phyloP scores from a whole-genome alignment of 2,888 invertebrate genomes.

The Harpalus rufipes region DNA sequence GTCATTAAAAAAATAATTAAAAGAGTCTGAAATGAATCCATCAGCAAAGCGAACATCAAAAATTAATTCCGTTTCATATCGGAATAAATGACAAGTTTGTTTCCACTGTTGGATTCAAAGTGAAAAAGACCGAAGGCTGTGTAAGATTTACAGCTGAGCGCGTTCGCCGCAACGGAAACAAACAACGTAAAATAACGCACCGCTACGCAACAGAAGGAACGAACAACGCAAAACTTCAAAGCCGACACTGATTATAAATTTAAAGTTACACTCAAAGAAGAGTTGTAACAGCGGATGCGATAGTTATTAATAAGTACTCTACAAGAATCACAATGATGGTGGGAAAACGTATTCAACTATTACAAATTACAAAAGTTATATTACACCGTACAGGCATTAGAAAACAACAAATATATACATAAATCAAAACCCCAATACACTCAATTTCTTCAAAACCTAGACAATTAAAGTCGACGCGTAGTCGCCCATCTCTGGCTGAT shows the following conservation, averaged over 20 bases:
- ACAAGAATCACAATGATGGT: neutral
- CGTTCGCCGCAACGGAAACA: slow-evolving; percentile 31
- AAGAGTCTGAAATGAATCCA: neutral
- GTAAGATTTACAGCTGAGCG: slow-evolving; percentile 41
- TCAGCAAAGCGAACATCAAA: neutral
- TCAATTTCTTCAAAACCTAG: too few relatives aligned
- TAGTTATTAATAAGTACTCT: slow-evolving; percentile 20
- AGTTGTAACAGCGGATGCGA: slow-evolving; percentile 4
- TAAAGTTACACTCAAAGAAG: slow-evolving; percentile 54
- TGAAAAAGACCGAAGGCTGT: slow-evolving; percentile 40
- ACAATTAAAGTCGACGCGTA: too few relatives aligned
- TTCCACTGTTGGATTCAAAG: slow-evolving; percentile 24
- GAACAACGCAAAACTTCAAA: slow-evolving; percentile 43
- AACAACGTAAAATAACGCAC: slow-evolving; percentile 22
- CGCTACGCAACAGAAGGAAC: slow-evolving; percentile 18
- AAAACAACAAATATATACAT: too few relatives aligned
- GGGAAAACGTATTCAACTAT: neutral
- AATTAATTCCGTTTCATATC: slow-evolving; percentile 11
- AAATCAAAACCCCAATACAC: too few relatives aligned
- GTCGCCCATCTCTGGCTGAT: too few relatives aligned
- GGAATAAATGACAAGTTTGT: slow-evolving; percentile 2
- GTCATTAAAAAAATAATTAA: slow-evolving; percentile 2
- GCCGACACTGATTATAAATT: slow-evolving; percentile 56
- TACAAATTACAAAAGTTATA: too few relatives aligned
- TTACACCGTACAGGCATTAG: too few relatives aligned